Percentiles rank a stretch among this genome's conserved stretches.
Evolutionary conservation across 1,140 invertebrate species (phyloP).

Genomic region (Drosophila kurseongensis): DNA sequence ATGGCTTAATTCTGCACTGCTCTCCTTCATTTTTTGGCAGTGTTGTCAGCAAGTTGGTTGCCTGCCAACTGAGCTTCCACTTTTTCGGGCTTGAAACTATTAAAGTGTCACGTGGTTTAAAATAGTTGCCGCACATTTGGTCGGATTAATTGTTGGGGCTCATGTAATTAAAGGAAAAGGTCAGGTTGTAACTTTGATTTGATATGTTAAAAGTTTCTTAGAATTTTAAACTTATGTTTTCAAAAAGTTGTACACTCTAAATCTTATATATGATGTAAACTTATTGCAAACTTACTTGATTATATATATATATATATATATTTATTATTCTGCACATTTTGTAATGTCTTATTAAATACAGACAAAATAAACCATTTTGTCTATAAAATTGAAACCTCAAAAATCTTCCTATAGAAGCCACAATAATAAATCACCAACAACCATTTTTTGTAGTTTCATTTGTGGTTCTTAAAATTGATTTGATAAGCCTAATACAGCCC

Average conservation of each 20-base stretch:
- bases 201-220: not conserved
- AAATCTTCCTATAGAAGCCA: too few species aligned
- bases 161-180: conserved; percentile 18
- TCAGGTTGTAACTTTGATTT: not conserved
- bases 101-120: conserved; percentile 40
- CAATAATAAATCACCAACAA: too few species aligned
- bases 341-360: not conserved
- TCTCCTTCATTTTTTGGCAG: conserved; percentile 34
- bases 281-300: not conserved
- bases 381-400: too few species aligned
- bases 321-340: not conserved
- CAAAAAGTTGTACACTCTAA: not conserved
- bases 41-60: conserved; percentile 50
- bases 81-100: conserved; percentile 45
- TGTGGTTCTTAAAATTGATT: too few species aligned
- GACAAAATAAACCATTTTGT: too few species aligned
- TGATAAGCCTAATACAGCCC: too few species aligned
- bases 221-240: not conserved
- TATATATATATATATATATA: too few species aligned
- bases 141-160: conserved; percentile 24
- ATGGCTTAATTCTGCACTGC: conserved; percentile 45
- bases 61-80: conserved; percentile 36
- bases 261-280: not conserved
- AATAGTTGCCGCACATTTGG: conserved; percentile 17
- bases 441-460: too few species aligned